Base-by-base conservation (phyloP, 2,888 invertebrate genomes). In the Nymphalis polychloros region DNA sequence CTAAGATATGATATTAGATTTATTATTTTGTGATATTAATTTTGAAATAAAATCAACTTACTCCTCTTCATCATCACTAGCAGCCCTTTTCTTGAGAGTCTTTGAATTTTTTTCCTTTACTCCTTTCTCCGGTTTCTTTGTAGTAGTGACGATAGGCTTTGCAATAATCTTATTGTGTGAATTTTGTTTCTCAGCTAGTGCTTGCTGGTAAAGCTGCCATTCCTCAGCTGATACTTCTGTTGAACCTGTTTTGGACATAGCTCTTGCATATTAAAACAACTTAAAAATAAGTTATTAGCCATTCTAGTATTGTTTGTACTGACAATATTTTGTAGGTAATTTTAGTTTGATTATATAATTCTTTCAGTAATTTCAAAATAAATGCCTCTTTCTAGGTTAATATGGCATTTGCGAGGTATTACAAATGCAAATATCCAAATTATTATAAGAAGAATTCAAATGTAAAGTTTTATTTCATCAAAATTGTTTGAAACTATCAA, bases 121-220 rank as follows among this genome's bases (percentile, higher is more conserved):
- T 50, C 35, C 75, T 46, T 79, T 78, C 0, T 80, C 79, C 55
- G 47, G 63, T 67, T 81, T 84, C 65, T 79, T 81, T 10, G 27
- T 31, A 0, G 64, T n/a, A 0, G 69, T 64, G 0, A 71, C 61
- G 0, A 77, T 57, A 5, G 81, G 67, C 71, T 84, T 87, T 0
- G 79, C 50, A 17, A 78, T 68, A 0, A 77, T 67, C 70, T 86
- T 89, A 63, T 70, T 78, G 47, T 81, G 80, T 79, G 81, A 64
- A 8, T 78, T 84, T 73, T 90, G 88, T 73, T 92, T 90, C 71
- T 92, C 90, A 0, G 84, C 84, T 17, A 92, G 73, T 0, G 89
- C 90, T 73, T 90, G 90, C 72, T 92, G 92, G 74, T 92, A 92
- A 23, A 92, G 63, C 68, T 91, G 89, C 92, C 92, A 92, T 76